A percentile compares a stretch with the other conserved stretches of the same genome.
These are phyloP conservation scores for Acanthopagrus latus DNA, from an alignment of 2,797 vertebrate genomes.

Conservation along the genomic window DNA sequence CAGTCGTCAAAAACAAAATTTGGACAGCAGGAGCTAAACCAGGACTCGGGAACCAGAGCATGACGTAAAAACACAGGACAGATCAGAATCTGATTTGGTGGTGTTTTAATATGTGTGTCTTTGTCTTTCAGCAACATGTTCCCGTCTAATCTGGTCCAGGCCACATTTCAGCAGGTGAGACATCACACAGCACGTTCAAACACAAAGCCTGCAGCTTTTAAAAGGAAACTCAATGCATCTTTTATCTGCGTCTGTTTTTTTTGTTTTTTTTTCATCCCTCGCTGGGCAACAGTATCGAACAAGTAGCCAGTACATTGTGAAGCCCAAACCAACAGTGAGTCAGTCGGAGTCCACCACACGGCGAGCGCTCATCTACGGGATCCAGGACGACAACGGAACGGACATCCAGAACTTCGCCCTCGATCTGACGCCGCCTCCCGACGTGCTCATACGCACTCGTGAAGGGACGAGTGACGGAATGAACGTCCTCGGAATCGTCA, in stretches of 20 bases:
- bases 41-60: too few species aligned
- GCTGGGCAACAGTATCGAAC: slow-evolving; percentile 90
- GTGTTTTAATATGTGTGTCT: slow-evolving; percentile 12
- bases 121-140: slow-evolving; percentile 94
- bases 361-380: slow-evolving; percentile 90
- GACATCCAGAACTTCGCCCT: slow-evolving; percentile 93
- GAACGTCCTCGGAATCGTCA: slow-evolving; percentile 97
- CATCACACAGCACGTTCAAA: not conserved
- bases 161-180: slow-evolving; percentile 97
- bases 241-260: slow-evolving; percentile 25
- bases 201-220: not conserved
- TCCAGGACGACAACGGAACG: slow-evolving; percentile 93
- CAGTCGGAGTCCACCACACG: slow-evolving; percentile 84
- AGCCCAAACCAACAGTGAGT: slow-evolving; percentile 80
- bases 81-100: not conserved
- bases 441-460: slow-evolving; percentile 90
- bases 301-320: slow-evolving; percentile 88
- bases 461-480: slow-evolving; percentile 95
- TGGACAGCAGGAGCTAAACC: too few species aligned
- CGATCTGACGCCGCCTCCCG: slow-evolving; percentile 94
- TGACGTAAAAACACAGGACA: too few species aligned
- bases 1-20: too few species aligned
- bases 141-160: slow-evolving; percentile 95
- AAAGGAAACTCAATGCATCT: not conserved
- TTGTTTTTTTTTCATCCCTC: slow-evolving; percentile 23